Evolutionary conservation across 1,140 invertebrate species (phyloP).

Genomic region (Berghia stephanieae): DNA sequence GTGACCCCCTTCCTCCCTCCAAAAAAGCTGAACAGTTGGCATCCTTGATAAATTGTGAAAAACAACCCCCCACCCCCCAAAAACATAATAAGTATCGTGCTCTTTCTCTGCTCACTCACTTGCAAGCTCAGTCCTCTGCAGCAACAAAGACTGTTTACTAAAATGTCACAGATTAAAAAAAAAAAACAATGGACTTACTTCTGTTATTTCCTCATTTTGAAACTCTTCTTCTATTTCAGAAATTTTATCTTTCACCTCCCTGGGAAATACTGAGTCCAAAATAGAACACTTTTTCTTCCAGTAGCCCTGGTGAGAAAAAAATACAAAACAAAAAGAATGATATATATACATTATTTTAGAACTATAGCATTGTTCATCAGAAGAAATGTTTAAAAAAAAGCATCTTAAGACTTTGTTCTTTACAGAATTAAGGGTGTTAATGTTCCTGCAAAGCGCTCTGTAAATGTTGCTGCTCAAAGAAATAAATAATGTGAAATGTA

Average conservation of each 20-base stretch:
- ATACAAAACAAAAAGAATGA: too few species aligned
- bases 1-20: too few species aligned
- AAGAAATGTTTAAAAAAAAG: too few species aligned
- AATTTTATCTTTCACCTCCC: constrained; percentile 40
- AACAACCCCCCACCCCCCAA: background rate
- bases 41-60: too few species aligned
- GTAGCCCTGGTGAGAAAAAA: constrained; percentile 47
- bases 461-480: too few species aligned
- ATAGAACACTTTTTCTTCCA: constrained; percentile 57
- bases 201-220: constrained; percentile 50
- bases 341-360: too few species aligned
- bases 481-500: too few species aligned
- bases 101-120: background rate
- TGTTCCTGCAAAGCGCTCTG: too few species aligned
- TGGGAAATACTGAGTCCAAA: constrained; percentile 43
- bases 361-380: too few species aligned
- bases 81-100: background rate
- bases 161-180: background rate
- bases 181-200: constrained; percentile 39
- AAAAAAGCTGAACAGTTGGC: too few species aligned
- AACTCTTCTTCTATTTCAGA: constrained; percentile 43
- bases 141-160: background rate
- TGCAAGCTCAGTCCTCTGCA: background rate
- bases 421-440: too few species aligned
- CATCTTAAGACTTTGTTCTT: too few species aligned